Percentiles rank a stretch among this genome's conserved stretches.
Conservation (phyloP, 2,888 invertebrate species). For the Drosophila greeni region DNA sequence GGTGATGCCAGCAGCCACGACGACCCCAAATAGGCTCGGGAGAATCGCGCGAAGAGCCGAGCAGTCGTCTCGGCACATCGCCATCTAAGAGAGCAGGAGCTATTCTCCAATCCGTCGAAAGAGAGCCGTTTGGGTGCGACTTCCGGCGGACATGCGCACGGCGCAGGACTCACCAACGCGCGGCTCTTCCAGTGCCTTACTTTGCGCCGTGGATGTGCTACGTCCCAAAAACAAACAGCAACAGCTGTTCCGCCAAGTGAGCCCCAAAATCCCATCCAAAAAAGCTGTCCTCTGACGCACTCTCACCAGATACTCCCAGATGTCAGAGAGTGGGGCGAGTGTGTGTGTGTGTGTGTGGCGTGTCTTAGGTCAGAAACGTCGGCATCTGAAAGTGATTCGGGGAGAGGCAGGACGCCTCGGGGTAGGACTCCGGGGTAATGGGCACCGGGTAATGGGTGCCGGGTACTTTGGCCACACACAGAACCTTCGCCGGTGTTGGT, state of each 20-base stretch:
- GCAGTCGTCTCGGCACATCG: slow-evolving; percentile 5
- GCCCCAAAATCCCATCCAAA: slow-evolving; percentile 24
- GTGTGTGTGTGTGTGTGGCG: slow-evolving; percentile 42
- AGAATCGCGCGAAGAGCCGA: slow-evolving; percentile 29
- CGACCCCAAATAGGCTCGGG: slow-evolving; percentile 33
- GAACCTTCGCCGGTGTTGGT: slow-evolving; percentile 49
- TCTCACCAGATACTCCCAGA: slow-evolving; percentile 39
- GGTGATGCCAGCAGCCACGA: slow-evolving; percentile 56
- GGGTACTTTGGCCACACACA: background rate
- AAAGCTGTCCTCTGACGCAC: slow-evolving; percentile 53
- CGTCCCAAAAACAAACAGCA: slow-evolving; percentile 53
- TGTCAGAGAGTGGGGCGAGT: background rate
- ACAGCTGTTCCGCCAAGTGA: slow-evolving; percentile 64
- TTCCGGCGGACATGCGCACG: slow-evolving; percentile 43
- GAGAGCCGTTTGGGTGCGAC: slow-evolving; percentile 58
- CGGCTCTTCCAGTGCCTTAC: slow-evolving; percentile 65
- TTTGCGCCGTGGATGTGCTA: slow-evolving; percentile 34
- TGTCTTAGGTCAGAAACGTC: slow-evolving; percentile 74
- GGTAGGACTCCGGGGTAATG: slow-evolving; percentile 1
- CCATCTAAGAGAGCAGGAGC: slow-evolving; percentile 37
- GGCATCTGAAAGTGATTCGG: slow-evolving; percentile 25
- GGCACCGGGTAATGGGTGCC: background rate
- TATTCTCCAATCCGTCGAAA: background rate
- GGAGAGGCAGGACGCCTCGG: background rate
- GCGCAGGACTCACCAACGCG: slow-evolving; percentile 19